Base-by-base conservation (phyloP, 2,113 vertebrate genomes). In the Microcebus lehilahytsara region DNA sequence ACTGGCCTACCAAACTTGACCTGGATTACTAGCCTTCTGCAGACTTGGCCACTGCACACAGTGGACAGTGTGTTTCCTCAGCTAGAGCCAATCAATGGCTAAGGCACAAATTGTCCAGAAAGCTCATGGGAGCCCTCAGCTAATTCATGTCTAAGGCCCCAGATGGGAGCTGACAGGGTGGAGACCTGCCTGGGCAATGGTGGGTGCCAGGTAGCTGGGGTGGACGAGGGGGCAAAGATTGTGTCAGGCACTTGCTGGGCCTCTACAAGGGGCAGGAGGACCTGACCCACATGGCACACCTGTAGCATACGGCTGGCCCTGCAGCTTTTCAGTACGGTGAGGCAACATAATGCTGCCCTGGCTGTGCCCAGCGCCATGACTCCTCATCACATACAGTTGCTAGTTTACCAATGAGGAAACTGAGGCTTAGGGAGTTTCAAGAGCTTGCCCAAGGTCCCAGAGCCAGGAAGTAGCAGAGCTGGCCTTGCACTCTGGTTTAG, bases 301-400 rank as follows among this genome's bases (percentile, higher is more conserved):
- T 62, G 4, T 11, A 34, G 32, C 49, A 32, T 6, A 81, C 12
- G 51, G 30, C 34, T 58, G 62, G 56, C 51, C 66, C 74, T 64
- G 30, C 19, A 30, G 75, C 56, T 86, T 53, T 11, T 4, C 0
- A 3, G n/a, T 10, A 40, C 10, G 27, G 75, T 6, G 2, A 84
- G 32, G 9, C 7, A 20, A 49, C 60, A 56, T 0, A 9, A 19
- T 3, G n/a, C 34, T n/a, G 10, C n/a, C 16, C 11, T 4, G 23
- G 16, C 62, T n/a, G 32, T 80, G 58, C 34, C 42, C 16, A 42
- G 83, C 20, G 3, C 19, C 10, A 2, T n/a, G 11, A 64, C 37
- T 34, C n/a, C 34, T 88, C 6, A 51, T 9, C 25, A 62, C 16
- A 37, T 1, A 13, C 2, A 30, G 14, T 23, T 5, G 1, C 9